Conservation (phyloP, 2,888 invertebrate species). For the Globia sparganii region DNA sequence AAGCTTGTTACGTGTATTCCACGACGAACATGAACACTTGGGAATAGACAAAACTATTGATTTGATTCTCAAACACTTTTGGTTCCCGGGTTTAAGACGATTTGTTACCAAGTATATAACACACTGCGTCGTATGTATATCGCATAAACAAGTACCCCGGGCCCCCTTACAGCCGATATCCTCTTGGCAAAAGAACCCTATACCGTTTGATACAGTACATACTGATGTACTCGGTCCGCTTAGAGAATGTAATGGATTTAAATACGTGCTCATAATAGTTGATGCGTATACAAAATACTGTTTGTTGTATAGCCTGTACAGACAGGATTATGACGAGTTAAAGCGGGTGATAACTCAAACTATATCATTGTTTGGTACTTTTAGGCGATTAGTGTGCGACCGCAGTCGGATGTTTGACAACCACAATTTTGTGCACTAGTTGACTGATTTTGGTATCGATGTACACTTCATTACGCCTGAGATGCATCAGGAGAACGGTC, state of each 20-base stretch:
- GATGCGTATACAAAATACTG: conserved; percentile 9
- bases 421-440: not conserved
- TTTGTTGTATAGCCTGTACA: not conserved
- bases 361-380: conserved; percentile 14
- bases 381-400: not conserved
- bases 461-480: conserved; percentile 46
- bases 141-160: not conserved
- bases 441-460: not conserved
- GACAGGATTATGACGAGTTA: not conserved
- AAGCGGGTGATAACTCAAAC: not conserved
- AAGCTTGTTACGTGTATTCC: conserved; percentile 2
- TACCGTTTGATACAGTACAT: not conserved
- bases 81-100: not conserved
- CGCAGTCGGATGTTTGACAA: conserved; percentile 6
- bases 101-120: conserved; percentile 1
- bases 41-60: conserved; percentile 1
- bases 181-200: not conserved
- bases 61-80: conserved; percentile 1
- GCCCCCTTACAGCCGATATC: not conserved
- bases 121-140: not conserved
- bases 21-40: conserved; percentile 14
- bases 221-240: not conserved
- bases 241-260: not conserved
- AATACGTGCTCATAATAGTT: conserved; percentile 1
- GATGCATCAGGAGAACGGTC: conserved; percentile 38